Evolutionary conservation across 1,140 invertebrate genomes (phyloP).

Genomic region (Trichonephila clavata): DNA sequence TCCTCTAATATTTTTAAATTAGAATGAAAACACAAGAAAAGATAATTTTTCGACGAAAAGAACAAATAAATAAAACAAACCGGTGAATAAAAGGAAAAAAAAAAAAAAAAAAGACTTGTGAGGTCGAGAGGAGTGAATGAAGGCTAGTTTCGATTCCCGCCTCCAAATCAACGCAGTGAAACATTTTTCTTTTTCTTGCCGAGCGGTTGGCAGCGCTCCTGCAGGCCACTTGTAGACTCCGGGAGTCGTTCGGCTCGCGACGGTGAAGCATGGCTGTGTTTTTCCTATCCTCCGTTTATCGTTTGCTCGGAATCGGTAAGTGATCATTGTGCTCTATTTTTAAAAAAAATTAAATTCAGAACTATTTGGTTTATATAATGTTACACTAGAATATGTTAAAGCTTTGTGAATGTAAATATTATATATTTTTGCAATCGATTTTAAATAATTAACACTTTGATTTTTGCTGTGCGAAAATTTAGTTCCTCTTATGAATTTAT

Average conservation of each 20-base stretch:
- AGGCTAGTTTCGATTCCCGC: constrained; percentile 25
- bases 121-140: constrained; percentile 12
- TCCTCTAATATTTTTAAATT: background rate
- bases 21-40: background rate
- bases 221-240: constrained; percentile 49
- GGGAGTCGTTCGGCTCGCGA: constrained; percentile 16
- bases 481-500: too few relatives aligned
- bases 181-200: constrained; percentile 1
- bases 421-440: too few relatives aligned
- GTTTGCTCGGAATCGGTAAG: constrained; percentile 10
- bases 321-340: background rate
- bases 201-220: constrained; percentile 43
- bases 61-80: background rate
- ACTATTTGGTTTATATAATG: background rate
- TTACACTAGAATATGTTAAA: background rate
- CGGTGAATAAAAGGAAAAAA: background rate
- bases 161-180: constrained; percentile 25
- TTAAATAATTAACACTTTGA: too few relatives aligned
- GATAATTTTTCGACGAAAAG: background rate
- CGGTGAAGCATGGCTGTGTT: constrained; percentile 4
- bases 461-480: too few relatives aligned
- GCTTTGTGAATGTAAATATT: background rate
- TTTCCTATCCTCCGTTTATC: background rate
- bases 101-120: background rate
- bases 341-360: background rate